These are phyloP conservation scores for Agrochola circellaris DNA, from an alignment of 2,888 invertebrate species.

Conservation along the genomic window DNA sequence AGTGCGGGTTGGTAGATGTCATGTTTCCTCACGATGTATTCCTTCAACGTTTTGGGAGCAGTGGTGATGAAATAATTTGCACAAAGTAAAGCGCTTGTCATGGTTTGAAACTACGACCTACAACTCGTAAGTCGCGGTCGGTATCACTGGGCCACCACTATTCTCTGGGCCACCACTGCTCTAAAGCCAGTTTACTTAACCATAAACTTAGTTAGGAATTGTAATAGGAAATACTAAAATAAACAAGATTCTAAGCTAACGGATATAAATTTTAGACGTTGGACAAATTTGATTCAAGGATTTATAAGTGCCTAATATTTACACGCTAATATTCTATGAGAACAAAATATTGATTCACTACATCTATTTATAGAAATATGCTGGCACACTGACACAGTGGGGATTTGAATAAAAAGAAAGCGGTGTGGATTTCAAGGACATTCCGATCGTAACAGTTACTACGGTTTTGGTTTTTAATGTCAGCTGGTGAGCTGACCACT, in stretches of 20 bases:
- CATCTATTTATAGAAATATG: constrained; percentile 38
- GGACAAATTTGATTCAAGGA: constrained; percentile 22
- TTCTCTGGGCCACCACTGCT: too few species aligned
- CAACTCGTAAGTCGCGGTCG: too few species aligned
- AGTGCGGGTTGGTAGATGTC: too few species aligned
- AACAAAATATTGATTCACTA: constrained; percentile 16
- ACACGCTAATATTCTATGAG: constrained; percentile 1
- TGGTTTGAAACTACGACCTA: too few species aligned
- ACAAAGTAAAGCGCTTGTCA: too few species aligned
- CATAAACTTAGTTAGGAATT: background rate
- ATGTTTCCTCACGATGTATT: too few species aligned
- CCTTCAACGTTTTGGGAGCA: too few species aligned
- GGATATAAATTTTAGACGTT: constrained; percentile 11
- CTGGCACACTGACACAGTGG: constrained; percentile 64
- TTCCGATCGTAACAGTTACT: constrained; percentile 35
- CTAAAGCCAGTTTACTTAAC: background rate
- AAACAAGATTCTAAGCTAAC: constrained; percentile 13
- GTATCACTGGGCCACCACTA: too few species aligned
- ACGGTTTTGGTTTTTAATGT: constrained; percentile 7
- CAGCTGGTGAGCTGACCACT: constrained; percentile 5
- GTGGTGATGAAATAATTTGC: too few species aligned
- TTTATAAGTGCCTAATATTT: constrained; percentile 17
- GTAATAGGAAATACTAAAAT: constrained; percentile 19
- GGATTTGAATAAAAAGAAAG: constrained; percentile 65
- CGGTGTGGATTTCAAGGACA: constrained; percentile 62